Conservation (phyloP, 1,140 invertebrate species). For the Cheumatopsyche charites region DNA sequence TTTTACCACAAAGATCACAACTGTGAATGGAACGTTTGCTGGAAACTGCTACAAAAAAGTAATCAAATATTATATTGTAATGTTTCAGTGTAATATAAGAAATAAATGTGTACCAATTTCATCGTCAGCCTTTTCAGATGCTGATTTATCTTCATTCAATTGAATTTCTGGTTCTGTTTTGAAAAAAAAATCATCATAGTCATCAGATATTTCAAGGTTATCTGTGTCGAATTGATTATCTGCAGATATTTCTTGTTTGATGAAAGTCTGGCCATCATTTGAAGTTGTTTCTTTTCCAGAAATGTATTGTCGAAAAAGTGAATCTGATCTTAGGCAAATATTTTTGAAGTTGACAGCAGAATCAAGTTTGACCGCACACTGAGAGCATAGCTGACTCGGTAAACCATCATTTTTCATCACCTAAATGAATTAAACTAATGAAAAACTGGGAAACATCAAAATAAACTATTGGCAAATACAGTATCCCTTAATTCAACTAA, state of each 20-base stretch:
- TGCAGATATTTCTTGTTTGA: conserved; percentile 28
- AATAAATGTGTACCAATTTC: not conserved
- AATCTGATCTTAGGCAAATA: conserved; percentile 39
- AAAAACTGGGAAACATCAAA: too few species aligned
- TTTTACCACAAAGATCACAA: conserved; percentile 54
- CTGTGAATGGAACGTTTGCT: not conserved
- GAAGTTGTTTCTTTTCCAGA: conserved; percentile 3
- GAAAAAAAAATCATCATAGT: conserved; percentile 29
- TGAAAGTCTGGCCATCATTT: not conserved
- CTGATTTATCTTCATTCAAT: conserved; percentile 2
- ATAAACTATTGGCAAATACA: not conserved
- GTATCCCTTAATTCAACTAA: not conserved
- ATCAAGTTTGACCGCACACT: conserved; percentile 35
- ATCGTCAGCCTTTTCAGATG: not conserved
- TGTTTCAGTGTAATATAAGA: not conserved
- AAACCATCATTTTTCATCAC: conserved; percentile 35
- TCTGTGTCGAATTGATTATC: conserved; percentile 2
- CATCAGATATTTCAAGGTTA: not conserved
- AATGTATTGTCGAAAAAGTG: conserved; percentile 33
- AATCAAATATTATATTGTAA: not conserved
- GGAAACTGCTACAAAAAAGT: not conserved
- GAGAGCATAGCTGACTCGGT: conserved; percentile 39
- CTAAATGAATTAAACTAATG: not conserved
- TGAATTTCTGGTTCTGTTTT: conserved; percentile 31
- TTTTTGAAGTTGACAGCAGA: conserved; percentile 34